Evolutionary conservation across 2,113 vertebrate genomes (phyloP).

Genomic region (Acrocephalus kingi): DNA sequence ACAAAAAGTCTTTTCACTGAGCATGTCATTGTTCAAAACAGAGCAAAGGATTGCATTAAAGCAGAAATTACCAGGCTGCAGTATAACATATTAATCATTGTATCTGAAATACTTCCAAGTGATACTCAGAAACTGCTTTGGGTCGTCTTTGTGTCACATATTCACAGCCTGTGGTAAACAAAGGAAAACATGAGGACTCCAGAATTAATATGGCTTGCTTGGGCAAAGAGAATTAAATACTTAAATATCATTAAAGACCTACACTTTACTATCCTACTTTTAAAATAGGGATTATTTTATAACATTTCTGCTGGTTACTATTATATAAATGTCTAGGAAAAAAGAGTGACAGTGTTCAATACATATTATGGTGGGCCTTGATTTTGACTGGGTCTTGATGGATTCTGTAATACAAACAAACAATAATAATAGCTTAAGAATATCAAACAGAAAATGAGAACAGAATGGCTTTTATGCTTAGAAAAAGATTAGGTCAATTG

Average conservation of each 20-base stretch:
- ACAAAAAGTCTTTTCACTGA: neutral
- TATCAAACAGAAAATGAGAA: conserved; percentile 49
- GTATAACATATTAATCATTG: neutral
- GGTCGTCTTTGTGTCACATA: neutral
- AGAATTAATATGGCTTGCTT: neutral
- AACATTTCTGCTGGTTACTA: neutral
- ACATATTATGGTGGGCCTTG: neutral
- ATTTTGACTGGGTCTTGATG: conserved; percentile 26
- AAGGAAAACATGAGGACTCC: neutral
- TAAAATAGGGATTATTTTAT: neutral
- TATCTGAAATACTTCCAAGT: neutral
- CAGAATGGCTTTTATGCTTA: conserved; percentile 60
- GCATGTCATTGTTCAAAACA: neutral
- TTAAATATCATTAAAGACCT: neutral
- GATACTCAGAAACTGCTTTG: neutral
- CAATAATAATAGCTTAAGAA: conserved; percentile 66
- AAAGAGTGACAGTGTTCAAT: neutral
- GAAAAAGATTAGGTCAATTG: conserved; percentile 70
- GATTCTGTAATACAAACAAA: conserved; percentile 47
- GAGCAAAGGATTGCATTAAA: neutral
- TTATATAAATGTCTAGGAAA: neutral
- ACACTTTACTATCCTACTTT: neutral
- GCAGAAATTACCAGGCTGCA: neutral
- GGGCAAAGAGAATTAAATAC: neutral
- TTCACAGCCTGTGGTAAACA: neutral